Conservation (phyloP, 2,113 vertebrate species). For the Thamnaconus septentrionalis region DNA sequence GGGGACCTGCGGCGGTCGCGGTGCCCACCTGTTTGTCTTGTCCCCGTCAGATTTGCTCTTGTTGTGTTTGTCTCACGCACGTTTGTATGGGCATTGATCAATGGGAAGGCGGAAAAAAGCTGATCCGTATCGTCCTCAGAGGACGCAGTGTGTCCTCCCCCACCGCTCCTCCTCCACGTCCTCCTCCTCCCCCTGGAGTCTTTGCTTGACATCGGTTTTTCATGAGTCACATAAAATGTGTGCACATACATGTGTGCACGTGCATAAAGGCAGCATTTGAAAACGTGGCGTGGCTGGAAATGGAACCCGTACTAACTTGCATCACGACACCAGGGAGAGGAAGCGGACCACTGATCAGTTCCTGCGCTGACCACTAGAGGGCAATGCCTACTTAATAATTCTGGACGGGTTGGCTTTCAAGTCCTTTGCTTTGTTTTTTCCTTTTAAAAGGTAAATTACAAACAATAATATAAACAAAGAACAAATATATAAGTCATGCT, state of each 20-base stretch:
- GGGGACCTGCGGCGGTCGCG: conserved; percentile 54
- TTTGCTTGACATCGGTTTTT: conserved; percentile 60
- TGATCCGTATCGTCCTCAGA: conserved; percentile 42
- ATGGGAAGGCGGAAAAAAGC: conserved; percentile 32
- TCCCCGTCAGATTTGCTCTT: conserved; percentile 12
- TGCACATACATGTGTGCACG: conserved; percentile 2
- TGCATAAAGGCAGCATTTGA: neutral
- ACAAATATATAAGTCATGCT: conserved; percentile 47
- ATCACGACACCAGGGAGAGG: neutral
- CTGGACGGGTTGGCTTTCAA: neutral
- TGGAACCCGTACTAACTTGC: neutral
- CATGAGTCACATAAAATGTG: conserved; percentile 2
- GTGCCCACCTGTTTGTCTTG: conserved; percentile 35
- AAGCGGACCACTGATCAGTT: neutral
- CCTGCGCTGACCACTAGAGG: conserved; percentile 63
- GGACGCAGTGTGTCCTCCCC: neutral
- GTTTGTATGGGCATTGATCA: conserved; percentile 53
- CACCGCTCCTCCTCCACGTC: conserved; percentile 3
- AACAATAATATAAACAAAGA: conserved; percentile 42
- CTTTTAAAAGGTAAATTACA: conserved; percentile 51
- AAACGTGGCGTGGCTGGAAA: neutral
- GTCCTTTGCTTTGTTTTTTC: conserved; percentile 23
- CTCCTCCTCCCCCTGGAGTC: conserved; percentile 38
- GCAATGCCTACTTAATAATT: conserved; percentile 61
- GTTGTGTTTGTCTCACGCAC: conserved; percentile 13